Conservation (phyloP, 2,113 vertebrate species). For the Nannospalax galili region DNA sequence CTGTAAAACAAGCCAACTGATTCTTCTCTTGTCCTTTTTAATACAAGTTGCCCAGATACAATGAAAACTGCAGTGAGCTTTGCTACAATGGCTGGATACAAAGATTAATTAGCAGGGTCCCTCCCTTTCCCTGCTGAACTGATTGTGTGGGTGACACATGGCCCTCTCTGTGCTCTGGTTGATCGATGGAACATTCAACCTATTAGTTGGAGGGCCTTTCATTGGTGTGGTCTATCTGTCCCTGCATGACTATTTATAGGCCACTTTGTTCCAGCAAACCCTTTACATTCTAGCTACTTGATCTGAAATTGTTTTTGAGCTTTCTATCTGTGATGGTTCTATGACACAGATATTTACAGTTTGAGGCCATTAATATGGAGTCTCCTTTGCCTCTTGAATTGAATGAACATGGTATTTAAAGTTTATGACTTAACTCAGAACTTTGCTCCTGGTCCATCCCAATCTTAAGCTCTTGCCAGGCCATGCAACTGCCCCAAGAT, state of each 20-base stretch:
- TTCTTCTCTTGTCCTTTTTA: conserved; percentile 49
- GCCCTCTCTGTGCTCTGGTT: not conserved
- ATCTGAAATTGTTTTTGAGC: conserved; percentile 40
- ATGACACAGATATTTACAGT: conserved; percentile 28
- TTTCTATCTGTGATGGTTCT: not conserved
- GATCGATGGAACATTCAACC: conserved; percentile 53
- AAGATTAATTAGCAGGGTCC: conserved; percentile 60
- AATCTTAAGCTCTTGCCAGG: not conserved
- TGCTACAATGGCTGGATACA: not conserved
- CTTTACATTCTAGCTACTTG: conserved; percentile 58
- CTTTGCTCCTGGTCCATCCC: not conserved
- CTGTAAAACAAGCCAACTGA: not conserved
- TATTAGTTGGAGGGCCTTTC: conserved; percentile 61
- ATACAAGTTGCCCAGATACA: conserved; percentile 6
- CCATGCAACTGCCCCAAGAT: not conserved
- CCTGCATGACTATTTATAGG: conserved; percentile 71
- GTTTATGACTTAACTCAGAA: not conserved
- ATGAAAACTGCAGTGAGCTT: conserved; percentile 23
- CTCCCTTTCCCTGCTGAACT: not conserved
- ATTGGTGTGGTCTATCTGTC: conserved; percentile 11
- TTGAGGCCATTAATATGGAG: conserved; percentile 24
- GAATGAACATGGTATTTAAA: not conserved
- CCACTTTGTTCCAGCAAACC: conserved; percentile 63
- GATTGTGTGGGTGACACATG: not conserved
- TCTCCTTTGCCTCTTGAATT: not conserved